Percentiles rank a stretch among this genome's conserved stretches.
These are phyloP conservation scores for Acanthurus tractus DNA, from an alignment of 2,797 vertebrate genomes.

Conservation along the genomic window DNA sequence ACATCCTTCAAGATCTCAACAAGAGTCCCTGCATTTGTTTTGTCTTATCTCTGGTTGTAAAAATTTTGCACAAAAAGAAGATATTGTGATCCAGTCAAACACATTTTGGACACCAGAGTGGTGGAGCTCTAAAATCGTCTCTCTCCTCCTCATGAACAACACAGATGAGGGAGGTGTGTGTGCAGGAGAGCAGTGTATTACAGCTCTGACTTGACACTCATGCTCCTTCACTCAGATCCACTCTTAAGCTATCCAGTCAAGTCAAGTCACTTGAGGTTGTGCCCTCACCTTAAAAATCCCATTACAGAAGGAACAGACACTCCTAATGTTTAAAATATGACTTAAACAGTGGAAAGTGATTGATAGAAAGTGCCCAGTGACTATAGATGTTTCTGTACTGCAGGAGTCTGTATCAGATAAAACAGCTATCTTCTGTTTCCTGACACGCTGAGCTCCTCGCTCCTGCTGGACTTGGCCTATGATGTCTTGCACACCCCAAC, in stretches of 20 bases:
- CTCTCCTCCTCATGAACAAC: too few species aligned
- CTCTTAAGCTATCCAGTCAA: too few species aligned
- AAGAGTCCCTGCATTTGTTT: too few species aligned
- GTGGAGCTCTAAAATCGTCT: background rate
- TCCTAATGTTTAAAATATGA: background rate
- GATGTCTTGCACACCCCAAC: background rate
- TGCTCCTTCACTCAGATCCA: too few species aligned
- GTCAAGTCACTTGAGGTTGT: too few species aligned
- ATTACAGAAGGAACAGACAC: background rate
- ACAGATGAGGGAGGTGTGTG: too few species aligned
- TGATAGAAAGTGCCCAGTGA: background rate
- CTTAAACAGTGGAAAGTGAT: background rate
- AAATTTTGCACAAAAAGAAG: too few species aligned
- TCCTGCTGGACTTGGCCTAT: constrained; percentile 32
- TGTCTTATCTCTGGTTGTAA: too few species aligned
- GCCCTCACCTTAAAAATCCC: background rate
- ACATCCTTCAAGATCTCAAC: background rate
- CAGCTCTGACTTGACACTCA: background rate
- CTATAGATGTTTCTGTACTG: background rate
- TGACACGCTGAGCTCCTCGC: background rate
- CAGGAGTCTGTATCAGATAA: background rate
- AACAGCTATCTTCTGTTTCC: too few species aligned
- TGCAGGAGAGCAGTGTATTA: background rate
- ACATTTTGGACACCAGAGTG: background rate
- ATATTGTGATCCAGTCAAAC: background rate